Evolutionary conservation across 2,888 invertebrate species (phyloP).

Genomic region (Cyclophora punctaria): DNA sequence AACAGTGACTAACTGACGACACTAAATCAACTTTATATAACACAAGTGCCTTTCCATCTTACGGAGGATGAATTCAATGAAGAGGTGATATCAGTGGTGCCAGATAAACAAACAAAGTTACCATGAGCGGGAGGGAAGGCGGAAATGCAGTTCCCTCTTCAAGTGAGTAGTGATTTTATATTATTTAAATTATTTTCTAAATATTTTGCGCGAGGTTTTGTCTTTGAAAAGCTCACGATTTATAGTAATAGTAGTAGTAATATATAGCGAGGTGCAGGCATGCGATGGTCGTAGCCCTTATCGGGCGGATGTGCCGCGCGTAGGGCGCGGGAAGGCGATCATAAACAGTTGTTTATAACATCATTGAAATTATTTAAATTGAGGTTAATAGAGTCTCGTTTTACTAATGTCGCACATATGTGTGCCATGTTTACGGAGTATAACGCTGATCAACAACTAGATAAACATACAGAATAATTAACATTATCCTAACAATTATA

Average conservation of each 20-base stretch:
- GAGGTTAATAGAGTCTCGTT: constrained; percentile 69
- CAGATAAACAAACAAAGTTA: constrained; percentile 55
- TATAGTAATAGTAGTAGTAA: constrained; percentile 24
- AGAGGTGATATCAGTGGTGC: constrained; percentile 68
- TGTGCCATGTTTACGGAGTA: constrained; percentile 62
- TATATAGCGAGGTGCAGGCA: constrained; percentile 3
- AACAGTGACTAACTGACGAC: constrained; percentile 34
- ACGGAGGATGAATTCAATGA: constrained; percentile 57
- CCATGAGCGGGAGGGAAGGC: constrained; percentile 71
- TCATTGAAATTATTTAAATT: constrained; percentile 66
- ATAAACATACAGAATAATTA: constrained; percentile 18
- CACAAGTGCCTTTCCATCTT: constrained; percentile 48
- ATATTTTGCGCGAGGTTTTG: constrained; percentile 14
- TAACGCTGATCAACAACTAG: constrained; percentile 57
- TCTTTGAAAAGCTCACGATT: constrained; percentile 8
- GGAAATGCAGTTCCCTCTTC: constrained; percentile 74
- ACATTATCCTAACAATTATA: constrained; percentile 30
- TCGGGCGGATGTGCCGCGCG: constrained; percentile 57
- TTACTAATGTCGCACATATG: constrained; percentile 69
- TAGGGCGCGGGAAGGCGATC: constrained; percentile 54
- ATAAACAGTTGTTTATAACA: constrained; percentile 59
- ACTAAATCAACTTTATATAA: constrained; percentile 42
- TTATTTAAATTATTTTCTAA: constrained; percentile 17
- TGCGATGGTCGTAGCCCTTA: constrained; percentile 49
- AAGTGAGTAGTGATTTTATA: constrained; percentile 53